These are phyloP conservation scores for Piprites chloris DNA, from an alignment of 2,113 vertebrate genomes.

Conservation along the genomic window DNA sequence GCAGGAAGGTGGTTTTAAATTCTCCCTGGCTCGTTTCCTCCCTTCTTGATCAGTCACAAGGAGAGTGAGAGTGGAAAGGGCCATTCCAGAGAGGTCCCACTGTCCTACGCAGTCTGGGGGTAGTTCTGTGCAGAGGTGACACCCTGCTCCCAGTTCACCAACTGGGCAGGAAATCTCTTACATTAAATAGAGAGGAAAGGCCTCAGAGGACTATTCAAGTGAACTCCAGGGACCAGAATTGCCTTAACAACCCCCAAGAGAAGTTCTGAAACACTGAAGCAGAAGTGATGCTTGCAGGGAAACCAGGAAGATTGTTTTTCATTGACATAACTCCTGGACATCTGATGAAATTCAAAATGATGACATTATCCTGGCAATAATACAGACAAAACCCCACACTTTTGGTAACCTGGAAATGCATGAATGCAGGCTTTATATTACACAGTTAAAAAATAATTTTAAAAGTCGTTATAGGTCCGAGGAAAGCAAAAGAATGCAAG, in stretches of 20 bases:
- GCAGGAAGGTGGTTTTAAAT: neutral
- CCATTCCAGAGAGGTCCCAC: neutral
- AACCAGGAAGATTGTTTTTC: neutral
- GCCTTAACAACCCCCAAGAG: neutral
- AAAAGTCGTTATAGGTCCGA: neutral
- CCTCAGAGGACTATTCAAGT: neutral
- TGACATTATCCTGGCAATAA: neutral
- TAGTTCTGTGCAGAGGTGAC: too few species aligned
- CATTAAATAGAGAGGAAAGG: neutral
- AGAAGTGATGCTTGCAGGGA: neutral
- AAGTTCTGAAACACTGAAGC: neutral
- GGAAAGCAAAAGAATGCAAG: neutral
- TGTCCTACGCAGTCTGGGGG: fast-evolving
- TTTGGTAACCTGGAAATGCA: neutral
- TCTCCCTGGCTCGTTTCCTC: neutral
- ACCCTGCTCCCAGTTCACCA: neutral
- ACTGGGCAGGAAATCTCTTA: neutral
- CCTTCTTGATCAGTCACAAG: neutral
- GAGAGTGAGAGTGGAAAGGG: neutral
- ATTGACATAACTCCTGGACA: neutral
- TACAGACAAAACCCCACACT: neutral
- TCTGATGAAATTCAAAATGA: neutral
- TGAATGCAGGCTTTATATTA: neutral
- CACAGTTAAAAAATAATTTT: neutral
- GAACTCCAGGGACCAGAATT: neutral